These are phyloP conservation scores for Eulemur mongoz DNA, from an alignment of 2,797 vertebrate species.

Conservation along the genomic window DNA sequence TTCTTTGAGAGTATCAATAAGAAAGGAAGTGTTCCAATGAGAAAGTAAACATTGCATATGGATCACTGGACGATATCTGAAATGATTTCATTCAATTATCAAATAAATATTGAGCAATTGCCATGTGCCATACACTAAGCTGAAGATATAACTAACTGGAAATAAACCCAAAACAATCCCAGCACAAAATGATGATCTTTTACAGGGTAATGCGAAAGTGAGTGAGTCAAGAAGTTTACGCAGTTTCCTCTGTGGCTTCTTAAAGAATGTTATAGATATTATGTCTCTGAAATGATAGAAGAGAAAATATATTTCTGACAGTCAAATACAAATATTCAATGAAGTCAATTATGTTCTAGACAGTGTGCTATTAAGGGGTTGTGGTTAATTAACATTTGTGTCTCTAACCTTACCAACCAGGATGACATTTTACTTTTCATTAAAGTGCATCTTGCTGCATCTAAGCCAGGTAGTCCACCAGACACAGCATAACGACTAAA, in stretches of 20 bases:
- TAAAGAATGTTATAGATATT: background rate
- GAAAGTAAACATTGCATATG: background rate
- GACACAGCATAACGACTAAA: background rate
- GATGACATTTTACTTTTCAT: background rate
- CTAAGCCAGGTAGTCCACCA: background rate
- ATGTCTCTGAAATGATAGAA: background rate
- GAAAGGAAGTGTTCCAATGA: background rate
- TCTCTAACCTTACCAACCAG: background rate
- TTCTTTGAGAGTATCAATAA: slow-evolving; percentile 10
- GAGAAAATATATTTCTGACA: background rate
- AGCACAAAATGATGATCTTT: background rate
- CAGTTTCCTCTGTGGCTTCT: background rate
- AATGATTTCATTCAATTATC: background rate
- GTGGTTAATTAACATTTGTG: background rate
- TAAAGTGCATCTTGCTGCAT: background rate
- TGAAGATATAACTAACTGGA: background rate
- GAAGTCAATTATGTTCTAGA: background rate
- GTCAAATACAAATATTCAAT: background rate
- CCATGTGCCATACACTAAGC: background rate
- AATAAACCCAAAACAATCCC: background rate
- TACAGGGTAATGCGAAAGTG: background rate
- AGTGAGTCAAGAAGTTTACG: background rate
- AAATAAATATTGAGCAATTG: background rate
- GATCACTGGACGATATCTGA: background rate
- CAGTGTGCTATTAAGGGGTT: background rate